A percentile compares a stretch with the other conserved stretches of the same genome.
These are phyloP conservation scores for Sebastes iracundus DNA, from an alignment of 2,797 vertebrate genomes.

Conservation along the genomic window DNA sequence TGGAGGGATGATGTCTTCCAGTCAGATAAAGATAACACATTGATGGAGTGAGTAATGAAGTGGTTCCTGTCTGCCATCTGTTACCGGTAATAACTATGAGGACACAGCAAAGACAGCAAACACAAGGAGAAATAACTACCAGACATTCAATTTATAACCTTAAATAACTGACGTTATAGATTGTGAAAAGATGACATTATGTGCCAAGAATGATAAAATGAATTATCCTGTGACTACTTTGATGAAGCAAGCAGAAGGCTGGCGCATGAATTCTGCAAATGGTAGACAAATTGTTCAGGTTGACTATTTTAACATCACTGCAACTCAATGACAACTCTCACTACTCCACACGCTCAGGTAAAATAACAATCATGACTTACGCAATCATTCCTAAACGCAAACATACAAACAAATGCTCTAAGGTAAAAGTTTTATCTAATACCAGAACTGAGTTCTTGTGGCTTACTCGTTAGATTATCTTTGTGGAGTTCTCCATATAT, in stretches of 20 bases:
- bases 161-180: neutral
- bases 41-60: slow-evolving; percentile 31
- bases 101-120: neutral
- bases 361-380: neutral
- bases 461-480: no score
- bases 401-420: neutral
- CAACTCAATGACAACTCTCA: neutral
- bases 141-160: neutral
- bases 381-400: neutral
- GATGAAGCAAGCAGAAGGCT: neutral
- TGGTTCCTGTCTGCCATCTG: slow-evolving; percentile 19
- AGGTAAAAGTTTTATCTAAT: neutral
- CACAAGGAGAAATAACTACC: neutral
- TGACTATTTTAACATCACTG: neutral
- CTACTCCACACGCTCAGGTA: neutral
- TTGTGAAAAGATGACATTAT: neutral
- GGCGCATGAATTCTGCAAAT: neutral
- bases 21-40: slow-evolving; percentile 14
- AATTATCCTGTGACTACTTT: neutral
- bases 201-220: neutral
- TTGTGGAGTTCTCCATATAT: no score
- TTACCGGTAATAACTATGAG: neutral
- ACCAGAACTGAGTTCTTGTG: no score
- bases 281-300: neutral
- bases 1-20: slow-evolving; percentile 15